Base-by-base conservation (phyloP, 1,140 invertebrate species). In the Oryctes rhinoceros region DNA sequence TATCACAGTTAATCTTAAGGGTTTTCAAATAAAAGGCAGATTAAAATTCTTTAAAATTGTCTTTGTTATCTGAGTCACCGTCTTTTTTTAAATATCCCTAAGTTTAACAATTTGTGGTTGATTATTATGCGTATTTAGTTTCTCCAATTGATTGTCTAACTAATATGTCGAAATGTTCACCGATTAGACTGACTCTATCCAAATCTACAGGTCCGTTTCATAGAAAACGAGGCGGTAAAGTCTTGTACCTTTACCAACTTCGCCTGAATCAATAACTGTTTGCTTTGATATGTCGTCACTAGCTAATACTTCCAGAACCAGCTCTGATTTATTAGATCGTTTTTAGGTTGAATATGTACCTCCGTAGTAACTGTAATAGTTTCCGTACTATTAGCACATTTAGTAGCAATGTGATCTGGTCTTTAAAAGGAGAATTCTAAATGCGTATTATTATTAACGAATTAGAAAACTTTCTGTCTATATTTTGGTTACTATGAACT, bases 361-460 rank as follows among this genome's bases (percentile, higher is more conserved):
- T 76, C 11, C 1, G 75, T 15, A 4, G 37, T 47, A 24, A 48
- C 35, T 18, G 7, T 49, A 47, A 24, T 47, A 76, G 75, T 7
- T 20, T 76, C n/a, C 3, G 37, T 37, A 44, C 15, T 15, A 44
- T 39, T 76, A n/a, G 75, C 18, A n/a, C 75, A 44, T 24, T 49
- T 44, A 49, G 10, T 76, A 47, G 11, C 37, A 76, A 76, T 76
- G 10, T 76, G 75, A 13, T 30, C 75, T 2, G 44, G 3, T 20
- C 48, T 76, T 30, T 30, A 35, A 39, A 11, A 76, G 44, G 39
- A 76, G 39, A 39, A 76, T 76, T 76, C 74, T 76, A 18, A 76
- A 76, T 7, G 74, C 44, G 74, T 24, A 5, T 39, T 15, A 35
- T 74, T 74, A 74, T 37, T n/a, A 74, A 39, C 24, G 24, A 30